Conservation (phyloP, 2,113 vertebrate species). For the Myotis davidii region DNA sequence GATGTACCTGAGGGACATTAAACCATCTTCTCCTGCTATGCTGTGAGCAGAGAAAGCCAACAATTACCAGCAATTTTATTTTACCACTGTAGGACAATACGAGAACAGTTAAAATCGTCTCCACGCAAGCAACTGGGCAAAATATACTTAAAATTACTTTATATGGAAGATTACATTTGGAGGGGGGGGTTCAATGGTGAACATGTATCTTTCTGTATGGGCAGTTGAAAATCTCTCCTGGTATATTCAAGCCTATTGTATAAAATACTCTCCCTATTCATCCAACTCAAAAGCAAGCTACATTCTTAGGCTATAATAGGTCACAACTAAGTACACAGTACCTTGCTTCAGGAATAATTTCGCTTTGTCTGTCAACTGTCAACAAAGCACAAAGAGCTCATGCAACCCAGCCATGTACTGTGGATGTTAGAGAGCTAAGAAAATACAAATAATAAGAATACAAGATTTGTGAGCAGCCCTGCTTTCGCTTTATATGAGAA, state of each 20-base stretch:
- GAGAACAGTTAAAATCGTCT: constrained; percentile 79
- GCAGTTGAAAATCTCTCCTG: constrained; percentile 77
- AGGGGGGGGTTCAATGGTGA: constrained; percentile 69
- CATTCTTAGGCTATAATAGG: constrained; percentile 82
- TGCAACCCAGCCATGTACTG: constrained; percentile 72
- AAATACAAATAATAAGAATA: constrained; percentile 76
- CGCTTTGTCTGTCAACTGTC: constrained; percentile 84
- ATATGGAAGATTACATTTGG: constrained; percentile 76
- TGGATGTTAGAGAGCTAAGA: constrained; percentile 78
- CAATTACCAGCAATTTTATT: constrained; percentile 82
- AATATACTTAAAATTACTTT: constrained; percentile 80
- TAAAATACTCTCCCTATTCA: constrained; percentile 84
- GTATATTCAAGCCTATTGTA: constrained; percentile 83
- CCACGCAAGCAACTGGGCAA: constrained; percentile 75
- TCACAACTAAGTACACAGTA: constrained; percentile 86
- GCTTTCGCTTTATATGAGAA: constrained; percentile 72
- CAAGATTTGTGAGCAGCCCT: constrained; percentile 64
- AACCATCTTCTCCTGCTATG: constrained; percentile 72
- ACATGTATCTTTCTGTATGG: constrained; percentile 71
- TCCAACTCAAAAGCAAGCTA: constrained; percentile 80
- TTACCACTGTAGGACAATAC: constrained; percentile 81
- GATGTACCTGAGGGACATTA: constrained; percentile 50
- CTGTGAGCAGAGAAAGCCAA: constrained; percentile 77
- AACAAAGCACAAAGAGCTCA: constrained; percentile 84
- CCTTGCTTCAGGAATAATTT: constrained; percentile 83